Conservation (phyloP, 35 echinoderm and acorn worm genomes). For the Acanthaster planci region DNA sequence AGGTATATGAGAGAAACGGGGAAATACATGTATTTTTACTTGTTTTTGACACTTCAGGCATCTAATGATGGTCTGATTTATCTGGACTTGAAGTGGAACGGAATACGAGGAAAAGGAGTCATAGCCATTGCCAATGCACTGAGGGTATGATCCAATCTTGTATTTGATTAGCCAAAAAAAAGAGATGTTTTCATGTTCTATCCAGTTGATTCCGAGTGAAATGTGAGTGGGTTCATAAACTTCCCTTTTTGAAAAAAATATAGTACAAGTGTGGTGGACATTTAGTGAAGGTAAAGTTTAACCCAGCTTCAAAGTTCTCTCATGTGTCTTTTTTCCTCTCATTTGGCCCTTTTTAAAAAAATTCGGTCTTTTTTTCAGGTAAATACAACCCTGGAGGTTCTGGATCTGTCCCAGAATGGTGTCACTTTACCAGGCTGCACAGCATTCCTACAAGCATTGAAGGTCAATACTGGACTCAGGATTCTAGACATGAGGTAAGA, state of each 20-base stretch:
- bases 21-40: not conserved
- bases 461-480: conserved; percentile 73
- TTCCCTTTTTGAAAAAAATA: too few species aligned
- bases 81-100: conserved; percentile 83
- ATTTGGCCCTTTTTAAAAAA: not conserved
- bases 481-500: conserved; percentile 80
- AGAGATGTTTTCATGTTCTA: not conserved
- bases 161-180: not conserved
- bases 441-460: conserved; percentile 71
- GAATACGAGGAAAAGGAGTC: conserved; percentile 73
- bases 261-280: too few species aligned
- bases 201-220: too few species aligned
- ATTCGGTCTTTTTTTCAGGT: conserved; percentile 33
- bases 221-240: too few species aligned
- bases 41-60: conserved; percentile 41
- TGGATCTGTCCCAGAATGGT: conserved; percentile 86
- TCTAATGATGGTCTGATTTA: conserved; percentile 71
- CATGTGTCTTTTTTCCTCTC: not conserved
- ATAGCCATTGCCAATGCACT: conserved; percentile 75
- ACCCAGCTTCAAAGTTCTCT: too few species aligned
- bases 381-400: conserved; percentile 72
- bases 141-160: conserved; percentile 43
- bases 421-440: conserved; percentile 72
- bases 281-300: too few species aligned
- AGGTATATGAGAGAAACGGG: too few species aligned